phyloP scores from a whole-genome alignment of 2,797 vertebrate species.

The Sebastes variabilis region DNA sequence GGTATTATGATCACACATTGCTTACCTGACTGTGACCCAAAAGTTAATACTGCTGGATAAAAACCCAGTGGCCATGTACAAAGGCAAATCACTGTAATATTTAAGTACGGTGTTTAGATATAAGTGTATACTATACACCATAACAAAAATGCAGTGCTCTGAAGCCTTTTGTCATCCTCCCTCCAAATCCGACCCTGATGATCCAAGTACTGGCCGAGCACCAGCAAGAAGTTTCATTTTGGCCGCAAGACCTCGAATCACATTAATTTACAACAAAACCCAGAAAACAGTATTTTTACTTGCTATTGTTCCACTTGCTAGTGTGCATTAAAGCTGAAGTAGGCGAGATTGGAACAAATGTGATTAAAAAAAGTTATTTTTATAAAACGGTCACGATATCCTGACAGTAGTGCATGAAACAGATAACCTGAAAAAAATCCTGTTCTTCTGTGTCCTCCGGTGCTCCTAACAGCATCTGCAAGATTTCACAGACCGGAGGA shows the following conservation, averaged over 20 bases:
- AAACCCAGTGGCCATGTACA: neutral
- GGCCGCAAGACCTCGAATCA: neutral
- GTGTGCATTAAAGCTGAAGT: no score
- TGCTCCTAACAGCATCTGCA: no score
- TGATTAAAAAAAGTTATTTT: no score
- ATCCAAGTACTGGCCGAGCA: neutral
- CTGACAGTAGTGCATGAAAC: no score
- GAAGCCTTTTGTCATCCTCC: neutral
- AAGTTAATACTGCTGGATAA: neutral
- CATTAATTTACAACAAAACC: neutral
- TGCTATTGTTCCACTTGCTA: neutral
- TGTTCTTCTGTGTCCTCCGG: no score
- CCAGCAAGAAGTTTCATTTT: neutral
- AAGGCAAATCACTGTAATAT: neutral
- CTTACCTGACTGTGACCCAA: neutral
- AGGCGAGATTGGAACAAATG: no score
- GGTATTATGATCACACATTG: neutral
- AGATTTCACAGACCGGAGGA: no score
- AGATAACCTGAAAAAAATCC: no score
- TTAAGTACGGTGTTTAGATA: neutral
- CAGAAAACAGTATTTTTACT: neutral
- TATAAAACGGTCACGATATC: no score
- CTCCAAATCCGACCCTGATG: neutral
- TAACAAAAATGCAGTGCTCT: neutral
- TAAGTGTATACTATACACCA: neutral